phyloP scores from a whole-genome alignment of 2,888 invertebrate species.

The Willowsia nigromaculata region DNA sequence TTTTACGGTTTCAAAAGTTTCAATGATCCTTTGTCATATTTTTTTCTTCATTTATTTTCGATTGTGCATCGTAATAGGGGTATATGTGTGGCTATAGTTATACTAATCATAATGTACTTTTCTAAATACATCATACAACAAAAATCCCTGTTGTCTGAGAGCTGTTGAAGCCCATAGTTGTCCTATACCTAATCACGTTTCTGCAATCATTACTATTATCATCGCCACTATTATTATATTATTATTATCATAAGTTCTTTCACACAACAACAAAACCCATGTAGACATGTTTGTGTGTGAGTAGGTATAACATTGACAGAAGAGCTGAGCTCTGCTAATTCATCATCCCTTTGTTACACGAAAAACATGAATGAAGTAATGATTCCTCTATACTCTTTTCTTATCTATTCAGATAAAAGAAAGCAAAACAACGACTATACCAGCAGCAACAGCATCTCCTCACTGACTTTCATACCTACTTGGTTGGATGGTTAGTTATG shows the following conservation, averaged over 20 bases:
- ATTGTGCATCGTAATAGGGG: slow-evolving; percentile 18
- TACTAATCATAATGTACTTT: not conserved
- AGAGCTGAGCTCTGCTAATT: slow-evolving; percentile 41
- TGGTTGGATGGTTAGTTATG: not conserved
- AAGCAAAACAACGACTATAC: not conserved
- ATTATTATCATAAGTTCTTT: slow-evolving; percentile 36
- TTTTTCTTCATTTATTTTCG: slow-evolving; percentile 60
- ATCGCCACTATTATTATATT: slow-evolving; percentile 34
- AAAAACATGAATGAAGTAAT: slow-evolving; percentile 41
- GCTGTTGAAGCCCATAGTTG: slow-evolving; percentile 9
- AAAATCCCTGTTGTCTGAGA: not conserved
- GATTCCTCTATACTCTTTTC: slow-evolving; percentile 19
- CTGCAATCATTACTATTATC: slow-evolving; percentile 50
- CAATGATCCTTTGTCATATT: slow-evolving; percentile 42
- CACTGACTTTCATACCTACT: not conserved
- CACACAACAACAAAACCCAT: not conserved
- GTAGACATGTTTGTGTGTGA: slow-evolving; percentile 34
- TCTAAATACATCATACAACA: not conserved
- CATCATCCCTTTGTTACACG: slow-evolving; percentile 30
- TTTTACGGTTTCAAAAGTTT: slow-evolving; percentile 56
- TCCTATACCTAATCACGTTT: slow-evolving; percentile 59
- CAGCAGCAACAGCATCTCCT: not conserved
- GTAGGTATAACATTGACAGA: slow-evolving; percentile 22
- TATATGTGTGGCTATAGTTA: not conserved
- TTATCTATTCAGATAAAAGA: slow-evolving; percentile 29